Percentiles rank a stretch among this genome's conserved stretches.
phyloP scores from a whole-genome alignment of 1,140 invertebrate genomes.

The Halesus radiatus region DNA sequence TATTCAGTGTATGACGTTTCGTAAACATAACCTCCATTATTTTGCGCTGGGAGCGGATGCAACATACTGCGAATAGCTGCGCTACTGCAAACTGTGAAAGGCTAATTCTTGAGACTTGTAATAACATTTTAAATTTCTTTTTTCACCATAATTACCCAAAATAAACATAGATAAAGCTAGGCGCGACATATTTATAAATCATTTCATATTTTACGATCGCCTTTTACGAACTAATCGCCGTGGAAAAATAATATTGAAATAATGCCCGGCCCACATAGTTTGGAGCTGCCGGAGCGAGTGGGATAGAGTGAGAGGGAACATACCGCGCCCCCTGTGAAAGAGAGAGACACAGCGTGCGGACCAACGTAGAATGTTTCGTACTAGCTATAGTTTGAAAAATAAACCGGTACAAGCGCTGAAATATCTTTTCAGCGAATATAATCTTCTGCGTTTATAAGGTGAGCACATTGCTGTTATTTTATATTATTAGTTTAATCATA shows the following conservation, averaged over 20 bases:
- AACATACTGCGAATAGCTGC: background rate
- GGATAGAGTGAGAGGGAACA: conserved; percentile 13
- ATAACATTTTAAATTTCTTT: too few species aligned
- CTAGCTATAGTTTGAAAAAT: conserved; percentile 18
- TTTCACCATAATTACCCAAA: too few species aligned
- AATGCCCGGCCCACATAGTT: conserved; percentile 41
- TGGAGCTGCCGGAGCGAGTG: conserved; percentile 9
- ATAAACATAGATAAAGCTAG: too few species aligned
- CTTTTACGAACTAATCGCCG: conserved; percentile 35
- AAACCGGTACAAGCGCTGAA: conserved; percentile 33
- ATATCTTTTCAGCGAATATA: conserved; percentile 21
- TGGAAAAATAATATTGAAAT: conserved; percentile 39
- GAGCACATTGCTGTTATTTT: background rate
- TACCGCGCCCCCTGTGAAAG: background rate
- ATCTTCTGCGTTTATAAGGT: conserved; percentile 22
- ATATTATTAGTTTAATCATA: background rate
- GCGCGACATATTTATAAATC: background rate
- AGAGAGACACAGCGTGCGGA: conserved; percentile 5
- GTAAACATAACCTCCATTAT: conserved; percentile 38
- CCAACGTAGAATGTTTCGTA: conserved; percentile 26
- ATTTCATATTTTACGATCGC: background rate
- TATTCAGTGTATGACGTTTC: conserved; percentile 27
- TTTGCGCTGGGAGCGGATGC: background rate
- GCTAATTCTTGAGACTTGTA: too few species aligned
- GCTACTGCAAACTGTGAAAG: background rate